Evolutionary conservation across 2,888 invertebrate genomes (phyloP).

Genomic region (Drosophila meridionalis): DNA sequence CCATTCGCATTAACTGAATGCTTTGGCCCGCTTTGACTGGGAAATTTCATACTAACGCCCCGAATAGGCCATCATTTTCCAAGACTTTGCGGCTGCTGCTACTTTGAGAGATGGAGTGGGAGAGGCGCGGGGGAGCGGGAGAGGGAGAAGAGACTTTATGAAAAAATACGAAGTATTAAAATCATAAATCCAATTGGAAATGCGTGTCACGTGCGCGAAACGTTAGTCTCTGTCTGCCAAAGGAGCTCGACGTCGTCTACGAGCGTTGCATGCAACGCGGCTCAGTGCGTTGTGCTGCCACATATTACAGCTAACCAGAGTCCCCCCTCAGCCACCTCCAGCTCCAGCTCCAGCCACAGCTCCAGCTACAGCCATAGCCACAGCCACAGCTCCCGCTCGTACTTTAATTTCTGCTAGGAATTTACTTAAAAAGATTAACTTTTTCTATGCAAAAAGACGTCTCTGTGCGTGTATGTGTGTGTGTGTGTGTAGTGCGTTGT

Average conservation of each 20-base stretch:
- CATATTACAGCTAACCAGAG: slow-evolving; percentile 29
- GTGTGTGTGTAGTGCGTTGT: slow-evolving; percentile 37
- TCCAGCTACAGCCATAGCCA: slow-evolving; percentile 1
- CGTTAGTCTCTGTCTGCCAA: slow-evolving; percentile 75
- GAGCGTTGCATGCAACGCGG: slow-evolving; percentile 60
- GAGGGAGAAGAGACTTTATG: slow-evolving; percentile 64
- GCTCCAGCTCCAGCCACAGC: neutral
- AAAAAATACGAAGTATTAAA: slow-evolving; percentile 83
- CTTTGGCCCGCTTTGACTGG: slow-evolving; percentile 48
- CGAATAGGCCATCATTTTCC: slow-evolving; percentile 64
- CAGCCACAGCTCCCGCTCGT: slow-evolving; percentile 12
- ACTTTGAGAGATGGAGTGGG: neutral
- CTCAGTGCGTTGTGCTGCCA: slow-evolving; percentile 41
- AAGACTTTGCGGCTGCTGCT: slow-evolving; percentile 23
- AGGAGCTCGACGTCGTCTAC: slow-evolving; percentile 44
- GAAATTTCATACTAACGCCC: slow-evolving; percentile 56
- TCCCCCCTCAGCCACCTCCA: neutral
- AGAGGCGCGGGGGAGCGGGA: neutral
- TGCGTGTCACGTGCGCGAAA: slow-evolving; percentile 81
- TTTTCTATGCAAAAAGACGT: slow-evolving; percentile 68
- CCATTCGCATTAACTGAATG: slow-evolving; percentile 62
- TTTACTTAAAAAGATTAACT: slow-evolving; percentile 79
- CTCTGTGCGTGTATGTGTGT: neutral
- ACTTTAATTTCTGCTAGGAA: slow-evolving; percentile 71
- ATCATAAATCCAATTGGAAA: slow-evolving; percentile 82